phyloP scores from a whole-genome alignment of 2,113 vertebrate genomes.

The Saccopteryx leptura region DNA sequence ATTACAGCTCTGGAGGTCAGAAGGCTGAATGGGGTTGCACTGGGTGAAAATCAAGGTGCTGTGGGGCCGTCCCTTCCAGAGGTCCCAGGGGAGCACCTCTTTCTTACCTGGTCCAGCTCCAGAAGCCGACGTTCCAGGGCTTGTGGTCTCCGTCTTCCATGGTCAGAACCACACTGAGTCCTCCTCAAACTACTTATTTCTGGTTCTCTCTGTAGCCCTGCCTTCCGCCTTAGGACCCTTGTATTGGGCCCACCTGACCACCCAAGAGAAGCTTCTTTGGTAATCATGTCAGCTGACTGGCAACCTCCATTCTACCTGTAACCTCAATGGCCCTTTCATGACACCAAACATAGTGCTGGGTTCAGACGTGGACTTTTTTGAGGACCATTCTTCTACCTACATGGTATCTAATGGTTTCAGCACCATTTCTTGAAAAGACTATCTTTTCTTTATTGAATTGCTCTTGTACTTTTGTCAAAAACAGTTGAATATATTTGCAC shows the following conservation, averaged over 20 bases:
- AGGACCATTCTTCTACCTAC: not conserved
- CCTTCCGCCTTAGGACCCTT: not conserved
- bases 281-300: not conserved
- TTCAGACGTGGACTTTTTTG: not conserved
- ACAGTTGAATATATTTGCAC: not conserved
- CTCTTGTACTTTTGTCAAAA: conserved; percentile 6
- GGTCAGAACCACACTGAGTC: not conserved
- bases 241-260: not conserved
- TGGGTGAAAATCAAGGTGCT: not conserved
- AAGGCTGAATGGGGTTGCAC: not conserved
- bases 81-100: not conserved
- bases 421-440: not conserved
- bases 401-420: not conserved
- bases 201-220: not conserved
- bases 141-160: not conserved
- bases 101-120: not conserved
- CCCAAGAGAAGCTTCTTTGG: not conserved
- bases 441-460: not conserved
- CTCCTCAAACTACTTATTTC: not conserved
- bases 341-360: not conserved
- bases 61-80: not conserved
- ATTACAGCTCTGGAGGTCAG: not conserved
- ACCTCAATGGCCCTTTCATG: not conserved
- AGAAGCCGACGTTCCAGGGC: not conserved
- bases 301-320: not conserved